Percentiles rank a stretch among this genome's conserved stretches.
Conservation (phyloP, 2,888 invertebrate genomes). For the Lagria hirta region DNA sequence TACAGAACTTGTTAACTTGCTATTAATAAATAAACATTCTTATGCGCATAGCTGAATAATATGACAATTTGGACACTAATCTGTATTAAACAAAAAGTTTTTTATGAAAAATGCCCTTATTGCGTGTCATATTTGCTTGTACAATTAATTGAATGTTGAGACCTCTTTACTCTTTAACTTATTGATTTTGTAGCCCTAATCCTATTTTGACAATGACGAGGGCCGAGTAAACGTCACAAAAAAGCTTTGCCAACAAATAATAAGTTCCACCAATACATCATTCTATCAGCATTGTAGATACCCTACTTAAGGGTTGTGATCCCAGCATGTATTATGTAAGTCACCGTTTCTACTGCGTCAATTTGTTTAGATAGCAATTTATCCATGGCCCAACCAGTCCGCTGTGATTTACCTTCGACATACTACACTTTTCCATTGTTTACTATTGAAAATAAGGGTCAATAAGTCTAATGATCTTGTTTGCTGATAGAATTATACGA, state of each 20-base stretch:
- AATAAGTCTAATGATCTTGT: conserved; percentile 25
- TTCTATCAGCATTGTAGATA: conserved; percentile 29
- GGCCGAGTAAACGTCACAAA: too few species aligned
- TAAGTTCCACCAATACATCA: conserved; percentile 31
- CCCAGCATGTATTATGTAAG: conserved; percentile 41
- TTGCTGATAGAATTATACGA: conserved; percentile 11
- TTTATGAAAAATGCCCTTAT: too few species aligned
- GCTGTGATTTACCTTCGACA: conserved; percentile 13
- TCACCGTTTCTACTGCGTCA: conserved; percentile 38
- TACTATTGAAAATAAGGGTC: conserved; percentile 21
- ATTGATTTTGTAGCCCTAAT: too few species aligned
- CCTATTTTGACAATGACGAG: too few species aligned
- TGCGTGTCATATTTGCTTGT: too few species aligned
- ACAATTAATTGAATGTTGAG: too few species aligned
- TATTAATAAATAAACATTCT: too few species aligned
- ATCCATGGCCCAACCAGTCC: conserved; percentile 6
- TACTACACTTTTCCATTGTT: conserved; percentile 2
- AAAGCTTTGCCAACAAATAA: conserved; percentile 23
- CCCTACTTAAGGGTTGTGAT: conserved; percentile 25
- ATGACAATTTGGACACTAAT: too few species aligned
- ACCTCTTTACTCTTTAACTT: too few species aligned
- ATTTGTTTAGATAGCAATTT: conserved; percentile 38
- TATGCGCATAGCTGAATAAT: too few species aligned
- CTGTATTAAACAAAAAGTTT: too few species aligned
- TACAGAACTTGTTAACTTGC: too few species aligned